Evolutionary conservation across 1,140 invertebrate species (phyloP), one percentile per base, ranked within the genome.

Genomic region (Drosophila miranda): DNA sequence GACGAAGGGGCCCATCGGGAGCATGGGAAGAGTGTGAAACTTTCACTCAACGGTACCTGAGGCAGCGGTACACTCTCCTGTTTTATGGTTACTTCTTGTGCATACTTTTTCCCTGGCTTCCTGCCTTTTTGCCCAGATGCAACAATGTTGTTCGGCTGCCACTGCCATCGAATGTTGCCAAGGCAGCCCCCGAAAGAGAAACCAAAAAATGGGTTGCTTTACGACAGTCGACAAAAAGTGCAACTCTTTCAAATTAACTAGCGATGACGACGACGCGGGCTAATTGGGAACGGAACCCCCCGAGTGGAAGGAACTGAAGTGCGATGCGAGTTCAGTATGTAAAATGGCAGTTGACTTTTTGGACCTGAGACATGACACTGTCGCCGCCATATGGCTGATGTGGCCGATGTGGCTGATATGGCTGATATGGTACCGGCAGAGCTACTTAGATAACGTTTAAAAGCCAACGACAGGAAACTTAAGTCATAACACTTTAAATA

Each of bases 381-480:
- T 54, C 49, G 38, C 48, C 34, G 41, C 56, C 63, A 74, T 79
- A 74, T 79, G 76, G 43, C 66, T 43, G 53, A 72, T 73, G 78
- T 78, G 75, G 19, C 66, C 43, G 53, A 72, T 73, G 78, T 78
- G 75, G 11, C 11, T 38, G 34, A 70, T 70, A 74, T 79, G 76
- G 46, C 66, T 46, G 53, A 72, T 73, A 78, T 78, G 75, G 52
- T 38, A 52, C 30, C 44, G 56, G 30, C 51, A 44, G 14, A 81
- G 82, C 82, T 87, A 87, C 77, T 84, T 87, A 75, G 81, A 84
- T 84, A 84, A 71, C 81, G 77, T 75, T 86, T 87, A 86, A 87
- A 62, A 62, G 53, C 57, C 73, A 84, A 73, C 69, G 76, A 57
- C 59, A 49, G 56, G 11, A 57, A 84, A 84, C 81, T 84, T 80